These are phyloP conservation scores for Colletes latitarsis DNA, from an alignment of 1,140 invertebrate species.

Conservation along the genomic window DNA sequence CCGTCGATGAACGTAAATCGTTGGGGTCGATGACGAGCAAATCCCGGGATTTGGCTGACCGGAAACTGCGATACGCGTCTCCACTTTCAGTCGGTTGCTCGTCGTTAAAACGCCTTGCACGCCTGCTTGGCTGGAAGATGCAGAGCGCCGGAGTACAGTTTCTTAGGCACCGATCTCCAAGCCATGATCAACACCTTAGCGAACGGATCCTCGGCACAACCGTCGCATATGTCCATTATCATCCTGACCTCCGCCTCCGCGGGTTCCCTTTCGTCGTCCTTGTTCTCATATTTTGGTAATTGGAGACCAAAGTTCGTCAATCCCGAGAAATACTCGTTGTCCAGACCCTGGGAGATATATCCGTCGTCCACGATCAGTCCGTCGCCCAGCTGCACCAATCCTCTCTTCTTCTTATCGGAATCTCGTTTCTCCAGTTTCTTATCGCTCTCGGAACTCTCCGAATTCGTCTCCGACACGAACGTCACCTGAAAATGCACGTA, in stretches of 20 bases:
- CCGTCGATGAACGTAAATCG: slow-evolving; percentile 4
- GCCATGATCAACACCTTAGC: slow-evolving; percentile 87
- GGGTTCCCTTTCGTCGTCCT: slow-evolving; percentile 87
- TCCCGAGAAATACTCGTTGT: slow-evolving; percentile 81
- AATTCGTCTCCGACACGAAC: slow-evolving; percentile 46
- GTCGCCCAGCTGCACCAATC: slow-evolving; percentile 84
- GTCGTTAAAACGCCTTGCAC: slow-evolving; percentile 87
- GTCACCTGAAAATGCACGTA: slow-evolving; percentile 53
- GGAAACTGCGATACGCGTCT: not conserved
- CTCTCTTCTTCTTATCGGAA: slow-evolving; percentile 81
- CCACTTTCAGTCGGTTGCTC: not conserved
- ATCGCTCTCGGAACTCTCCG: slow-evolving; percentile 20
- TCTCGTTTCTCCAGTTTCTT: slow-evolving; percentile 58
- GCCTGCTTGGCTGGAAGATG: slow-evolving; percentile 84
- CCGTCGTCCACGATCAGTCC: slow-evolving; percentile 86
- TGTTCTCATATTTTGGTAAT: slow-evolving; percentile 79
- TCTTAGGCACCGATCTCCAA: slow-evolving; percentile 88
- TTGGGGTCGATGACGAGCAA: not conserved
- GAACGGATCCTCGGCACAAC: slow-evolving; percentile 88
- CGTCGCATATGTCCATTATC: slow-evolving; percentile 89
- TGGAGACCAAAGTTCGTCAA: slow-evolving; percentile 86
- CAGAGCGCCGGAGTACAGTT: slow-evolving; percentile 87
- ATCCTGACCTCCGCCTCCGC: slow-evolving; percentile 90
- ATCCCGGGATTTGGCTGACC: not conserved
- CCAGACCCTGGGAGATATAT: slow-evolving; percentile 72